Evolutionary conservation across 2,113 vertebrate genomes (phyloP).

Genomic region (Mesembrinibis cayennensis): DNA sequence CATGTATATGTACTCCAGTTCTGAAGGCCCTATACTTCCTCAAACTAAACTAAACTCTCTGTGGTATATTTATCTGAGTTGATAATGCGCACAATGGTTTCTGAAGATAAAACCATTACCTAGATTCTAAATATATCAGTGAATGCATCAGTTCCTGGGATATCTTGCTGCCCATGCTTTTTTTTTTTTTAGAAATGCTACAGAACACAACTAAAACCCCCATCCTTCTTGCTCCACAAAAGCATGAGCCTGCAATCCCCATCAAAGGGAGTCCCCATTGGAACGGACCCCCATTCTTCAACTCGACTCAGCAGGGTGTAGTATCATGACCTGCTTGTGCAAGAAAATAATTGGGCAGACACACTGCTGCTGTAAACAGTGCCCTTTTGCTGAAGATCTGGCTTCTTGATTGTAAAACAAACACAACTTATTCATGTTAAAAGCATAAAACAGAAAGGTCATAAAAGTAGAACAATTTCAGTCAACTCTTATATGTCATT

Average conservation of each 20-base stretch:
- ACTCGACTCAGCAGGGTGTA: not conserved
- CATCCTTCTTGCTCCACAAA: not conserved
- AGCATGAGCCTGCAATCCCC: not conserved
- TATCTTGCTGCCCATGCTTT: not conserved
- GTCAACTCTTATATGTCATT: not conserved
- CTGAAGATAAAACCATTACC: not conserved
- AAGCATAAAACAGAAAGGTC: constrained; percentile 7
- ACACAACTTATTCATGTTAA: not conserved
- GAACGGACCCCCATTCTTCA: not conserved
- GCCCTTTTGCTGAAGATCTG: not conserved
- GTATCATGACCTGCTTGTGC: not conserved
- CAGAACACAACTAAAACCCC: not conserved
- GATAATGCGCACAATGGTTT: not conserved
- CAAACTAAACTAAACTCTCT: not conserved
- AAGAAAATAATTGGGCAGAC: constrained; percentile 6
- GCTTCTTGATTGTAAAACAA: constrained; percentile 6
- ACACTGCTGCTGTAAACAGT: not conserved
- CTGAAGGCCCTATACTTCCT: not conserved
- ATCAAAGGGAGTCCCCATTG: not conserved
- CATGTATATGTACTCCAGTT: not conserved
- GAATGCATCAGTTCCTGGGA: not conserved
- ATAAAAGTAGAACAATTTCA: constrained; percentile 10
- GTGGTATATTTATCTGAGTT: not conserved
- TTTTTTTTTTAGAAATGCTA: not conserved
- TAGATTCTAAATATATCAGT: not conserved